Evolutionary conservation across 1,140 invertebrate genomes (phyloP).

Genomic region (Drosophila suzukii): DNA sequence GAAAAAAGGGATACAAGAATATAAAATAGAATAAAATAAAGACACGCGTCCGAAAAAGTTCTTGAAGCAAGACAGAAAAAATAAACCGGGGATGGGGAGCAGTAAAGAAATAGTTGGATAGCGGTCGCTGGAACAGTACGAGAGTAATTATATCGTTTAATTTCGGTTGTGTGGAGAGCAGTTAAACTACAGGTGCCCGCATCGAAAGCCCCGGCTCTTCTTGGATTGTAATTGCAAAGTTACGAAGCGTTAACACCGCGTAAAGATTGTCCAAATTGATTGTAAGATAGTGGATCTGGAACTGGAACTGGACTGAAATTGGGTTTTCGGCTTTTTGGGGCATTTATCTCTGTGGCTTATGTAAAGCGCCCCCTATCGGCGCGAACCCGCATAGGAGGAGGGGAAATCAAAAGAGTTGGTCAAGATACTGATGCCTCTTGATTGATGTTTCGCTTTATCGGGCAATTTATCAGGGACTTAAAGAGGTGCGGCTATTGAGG

Average conservation of each 20-base stretch:
- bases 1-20: conserved; percentile 9
- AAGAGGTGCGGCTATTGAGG: conserved; percentile 1
- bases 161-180: conserved; percentile 51
- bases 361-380: background rate
- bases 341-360: background rate
- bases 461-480: conserved; percentile 38
- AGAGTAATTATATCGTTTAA: conserved; percentile 75
- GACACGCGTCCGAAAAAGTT: conserved; percentile 61
- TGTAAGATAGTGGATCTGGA: conserved; percentile 17
- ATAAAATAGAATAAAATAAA: conserved; percentile 12
- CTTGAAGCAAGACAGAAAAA: conserved; percentile 67
- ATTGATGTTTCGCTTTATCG: conserved; percentile 49
- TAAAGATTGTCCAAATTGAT: conserved; percentile 71
- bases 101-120: conserved; percentile 1
- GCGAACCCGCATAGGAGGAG: background rate
- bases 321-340: background rate
- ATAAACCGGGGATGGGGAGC: conserved; percentile 1
- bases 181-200: conserved; percentile 41
- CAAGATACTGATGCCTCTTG: conserved; percentile 32
- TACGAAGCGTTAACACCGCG: conserved; percentile 76
- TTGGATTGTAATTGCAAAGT: conserved; percentile 56
- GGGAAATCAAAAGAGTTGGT: conserved; percentile 15
- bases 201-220: conserved; percentile 3
- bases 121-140: conserved; percentile 38
- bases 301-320: conserved; percentile 30